Evolutionary conservation across 1,140 invertebrate species (phyloP), one percentile per base, ranked within the genome.

Genomic region (Trissolcus basalis): DNA sequence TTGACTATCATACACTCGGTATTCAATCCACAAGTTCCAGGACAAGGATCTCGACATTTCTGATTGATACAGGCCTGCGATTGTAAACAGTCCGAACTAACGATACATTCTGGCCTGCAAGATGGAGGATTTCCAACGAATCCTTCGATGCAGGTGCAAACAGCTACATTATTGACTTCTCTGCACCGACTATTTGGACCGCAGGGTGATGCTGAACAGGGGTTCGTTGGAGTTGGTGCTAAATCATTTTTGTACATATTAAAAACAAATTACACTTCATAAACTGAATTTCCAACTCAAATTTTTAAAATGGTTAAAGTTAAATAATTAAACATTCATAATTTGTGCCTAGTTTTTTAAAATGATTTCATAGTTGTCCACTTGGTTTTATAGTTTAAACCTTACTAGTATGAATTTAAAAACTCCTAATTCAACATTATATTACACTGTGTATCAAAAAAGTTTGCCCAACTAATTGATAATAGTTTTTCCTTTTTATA

Each of bases 1-100:
- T 93, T 93, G 10, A 93, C 90, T 35, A 94, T 92, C 85, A 91
- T 89, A 83, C 93, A 95, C 59, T 90, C 85, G 1, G 94, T 91
- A 4, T 91, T 91, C 9, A 85, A 12, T 4, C 63, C 91, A 80
- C 91, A 92, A 9, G 87, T 83, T 55, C 90, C 89, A 27, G 87
- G 81, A 71, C 90, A 90, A 14, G 90, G 90, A 72, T 90, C 85
- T 11, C 58, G 77, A 69, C 91, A 92, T 71, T 89, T 89, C 43
- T 88, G 80, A 56, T 88, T 90, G 10, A 87, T 87, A 59, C 89
- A 90, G 9, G 89, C 85, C 35, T 86, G 80, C 43, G 86, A 84
- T 50, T 75, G 77, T 9, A 81, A 81, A 85, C 88, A 90, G 74
- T 88, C 90, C 9, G 83, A 86, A 70, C 84, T 89, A 33, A 84